A percentile compares a stretch with the other conserved stretches of the same genome.
These are phyloP conservation scores for Scyliorhinus canicula DNA, from an alignment of 2,797 vertebrate species.

Conservation along the genomic window DNA sequence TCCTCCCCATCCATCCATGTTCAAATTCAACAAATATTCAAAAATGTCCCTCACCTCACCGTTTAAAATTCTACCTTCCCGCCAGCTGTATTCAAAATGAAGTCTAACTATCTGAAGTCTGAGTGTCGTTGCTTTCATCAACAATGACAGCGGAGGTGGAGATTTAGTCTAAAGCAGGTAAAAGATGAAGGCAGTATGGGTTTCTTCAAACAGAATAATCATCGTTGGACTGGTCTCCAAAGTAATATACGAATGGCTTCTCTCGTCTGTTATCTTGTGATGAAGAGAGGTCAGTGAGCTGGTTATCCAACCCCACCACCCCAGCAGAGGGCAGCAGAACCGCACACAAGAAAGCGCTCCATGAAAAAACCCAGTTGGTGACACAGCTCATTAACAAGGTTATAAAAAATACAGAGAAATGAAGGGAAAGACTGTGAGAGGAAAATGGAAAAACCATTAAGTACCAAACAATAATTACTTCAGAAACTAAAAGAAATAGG, in stretches of 20 bases:
- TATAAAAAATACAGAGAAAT: neutral
- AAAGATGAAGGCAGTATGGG: too few species aligned
- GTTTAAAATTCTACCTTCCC: too few species aligned
- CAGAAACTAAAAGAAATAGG: neutral
- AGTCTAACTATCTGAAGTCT: neutral
- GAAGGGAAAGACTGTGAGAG: neutral
- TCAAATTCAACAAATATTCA: too few species aligned
- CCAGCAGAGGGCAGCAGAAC: neutral
- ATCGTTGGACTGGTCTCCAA: too few species aligned
- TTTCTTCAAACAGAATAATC: too few species aligned
- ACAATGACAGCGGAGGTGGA: neutral
- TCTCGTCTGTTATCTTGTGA: neutral
- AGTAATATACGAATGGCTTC: too few species aligned
- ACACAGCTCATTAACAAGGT: neutral
- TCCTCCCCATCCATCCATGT: too few species aligned
- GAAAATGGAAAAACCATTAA: neutral
- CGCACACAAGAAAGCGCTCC: neutral
- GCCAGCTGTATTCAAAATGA: too few species aligned
- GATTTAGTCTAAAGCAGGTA: neutral
- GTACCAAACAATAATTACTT: neutral
- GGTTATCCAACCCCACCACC: neutral
- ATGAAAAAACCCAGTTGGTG: neutral
- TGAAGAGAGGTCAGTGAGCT: neutral
- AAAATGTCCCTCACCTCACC: too few species aligned
- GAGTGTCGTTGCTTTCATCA: neutral